A percentile compares a stretch with the other conserved stretches of the same genome.
Conservation (phyloP, 2,888 invertebrate genomes). For the Mongoloraphidia duomilia region DNA sequence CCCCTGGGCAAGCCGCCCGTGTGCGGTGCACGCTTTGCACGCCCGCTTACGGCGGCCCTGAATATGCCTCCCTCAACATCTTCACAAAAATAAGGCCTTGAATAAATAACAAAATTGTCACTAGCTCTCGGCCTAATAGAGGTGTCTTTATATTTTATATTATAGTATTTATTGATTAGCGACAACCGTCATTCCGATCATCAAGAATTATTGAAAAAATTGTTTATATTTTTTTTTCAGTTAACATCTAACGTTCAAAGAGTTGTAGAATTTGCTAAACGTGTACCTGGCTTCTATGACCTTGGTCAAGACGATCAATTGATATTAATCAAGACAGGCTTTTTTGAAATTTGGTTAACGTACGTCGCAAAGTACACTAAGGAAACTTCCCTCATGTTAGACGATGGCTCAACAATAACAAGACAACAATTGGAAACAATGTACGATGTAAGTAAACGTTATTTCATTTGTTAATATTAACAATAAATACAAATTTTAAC, state of each 20-base stretch:
- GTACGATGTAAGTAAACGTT: conserved; percentile 61
- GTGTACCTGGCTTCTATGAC: conserved; percentile 81
- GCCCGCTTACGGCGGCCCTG: too few relatives aligned
- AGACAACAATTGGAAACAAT: conserved; percentile 71
- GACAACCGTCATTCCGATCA: too few relatives aligned
- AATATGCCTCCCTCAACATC: too few relatives aligned
- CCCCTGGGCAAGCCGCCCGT: too few relatives aligned
- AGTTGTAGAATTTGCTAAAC: conserved; percentile 92
- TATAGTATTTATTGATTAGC: too few relatives aligned
- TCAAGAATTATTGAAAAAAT: too few relatives aligned
- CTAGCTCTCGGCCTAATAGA: too few relatives aligned
- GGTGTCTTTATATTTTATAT: too few relatives aligned
- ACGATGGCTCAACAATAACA: conserved; percentile 76
- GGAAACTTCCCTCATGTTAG: conserved; percentile 66
- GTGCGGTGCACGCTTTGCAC: too few relatives aligned
- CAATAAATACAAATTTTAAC: neutral
- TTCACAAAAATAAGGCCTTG: too few relatives aligned
- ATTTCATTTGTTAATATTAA: neutral
- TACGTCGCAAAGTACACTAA: conserved; percentile 70
- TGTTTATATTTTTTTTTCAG: conserved; percentile 29
- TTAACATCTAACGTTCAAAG: conserved; percentile 84
- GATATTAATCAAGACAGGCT: conserved; percentile 89
- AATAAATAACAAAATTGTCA: too few relatives aligned
- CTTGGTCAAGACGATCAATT: conserved; percentile 92
- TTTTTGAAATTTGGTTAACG: conserved; percentile 92